phyloP scores from a whole-genome alignment of 2,888 invertebrate genomes.

The Zele albiditarsus region DNA sequence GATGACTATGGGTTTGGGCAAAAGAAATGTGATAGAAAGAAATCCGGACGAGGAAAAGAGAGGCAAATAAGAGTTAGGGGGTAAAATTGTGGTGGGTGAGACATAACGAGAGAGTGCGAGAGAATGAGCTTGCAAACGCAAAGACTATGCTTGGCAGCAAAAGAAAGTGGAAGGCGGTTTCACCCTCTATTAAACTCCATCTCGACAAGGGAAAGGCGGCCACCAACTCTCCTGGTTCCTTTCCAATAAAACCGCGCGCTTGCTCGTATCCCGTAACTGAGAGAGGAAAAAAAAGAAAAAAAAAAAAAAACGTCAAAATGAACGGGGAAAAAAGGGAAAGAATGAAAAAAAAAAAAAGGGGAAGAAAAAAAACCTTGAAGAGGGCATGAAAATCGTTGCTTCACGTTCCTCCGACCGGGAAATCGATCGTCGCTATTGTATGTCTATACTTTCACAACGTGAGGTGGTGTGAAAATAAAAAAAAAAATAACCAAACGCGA shows the following conservation, averaged over 20 bases:
- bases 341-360: slow-evolving; percentile 2
- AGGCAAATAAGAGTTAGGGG: slow-evolving; percentile 28
- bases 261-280: slow-evolving; percentile 46
- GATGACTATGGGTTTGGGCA: slow-evolving; percentile 32
- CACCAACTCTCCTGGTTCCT: slow-evolving; percentile 53
- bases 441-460: slow-evolving; percentile 39
- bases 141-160: slow-evolving; percentile 44
- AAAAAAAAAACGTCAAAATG: slow-evolving; percentile 44
- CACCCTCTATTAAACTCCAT: slow-evolving; percentile 73
- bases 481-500: slow-evolving; percentile 29
- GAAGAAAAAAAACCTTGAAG: slow-evolving; percentile 33
- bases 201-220: slow-evolving; percentile 77
- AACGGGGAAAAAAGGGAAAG: slow-evolving; percentile 19
- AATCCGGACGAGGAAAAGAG: slow-evolving; percentile 38
- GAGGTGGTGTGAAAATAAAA: slow-evolving; percentile 33
- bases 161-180: slow-evolving; percentile 65
- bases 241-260: slow-evolving; percentile 61
- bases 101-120: slow-evolving; percentile 27
- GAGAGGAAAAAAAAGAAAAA: slow-evolving; percentile 48
- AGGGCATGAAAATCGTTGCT: slow-evolving; percentile 37
- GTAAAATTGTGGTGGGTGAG: slow-evolving; percentile 1
- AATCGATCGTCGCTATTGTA: slow-evolving; percentile 54
- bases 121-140: slow-evolving; percentile 42
- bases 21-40: slow-evolving; percentile 14
- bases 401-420: slow-evolving; percentile 42